A percentile compares a stretch with the other conserved stretches of the same genome.
Conservation (phyloP, 2,113 vertebrate species). For the Oncorhynchus gorbuscha region DNA sequence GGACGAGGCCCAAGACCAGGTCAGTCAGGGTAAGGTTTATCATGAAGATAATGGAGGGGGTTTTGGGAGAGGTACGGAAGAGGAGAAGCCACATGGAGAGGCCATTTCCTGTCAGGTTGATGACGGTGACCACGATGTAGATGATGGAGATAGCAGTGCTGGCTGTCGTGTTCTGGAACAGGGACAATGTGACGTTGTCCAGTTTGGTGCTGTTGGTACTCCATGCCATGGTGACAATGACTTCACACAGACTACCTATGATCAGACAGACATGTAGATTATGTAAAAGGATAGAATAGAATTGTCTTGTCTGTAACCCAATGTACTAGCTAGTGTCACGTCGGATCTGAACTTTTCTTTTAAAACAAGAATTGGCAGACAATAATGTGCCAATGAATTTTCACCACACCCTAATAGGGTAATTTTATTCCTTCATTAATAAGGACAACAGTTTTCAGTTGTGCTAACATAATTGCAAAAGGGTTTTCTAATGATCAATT, state of each 20-base stretch:
- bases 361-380: background rate
- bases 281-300: background rate
- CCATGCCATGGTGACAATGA: conserved; percentile 33
- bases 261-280: background rate
- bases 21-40: conserved; percentile 91
- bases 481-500: no score
- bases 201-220: conserved; percentile 54
- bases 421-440: no score
- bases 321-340: background rate
- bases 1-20: conserved; percentile 77
- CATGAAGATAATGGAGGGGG: conserved; percentile 89
- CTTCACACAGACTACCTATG: background rate
- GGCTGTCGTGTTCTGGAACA: conserved; percentile 71
- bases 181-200: conserved; percentile 77
- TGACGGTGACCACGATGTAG: conserved; percentile 77
- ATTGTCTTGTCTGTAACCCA: background rate
- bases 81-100: conserved; percentile 86
- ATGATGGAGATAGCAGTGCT: conserved; percentile 70
- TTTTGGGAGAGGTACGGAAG: conserved; percentile 80
- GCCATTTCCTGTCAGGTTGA: conserved; percentile 84
- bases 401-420: background rate
- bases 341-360: background rate
- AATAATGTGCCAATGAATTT: background rate
- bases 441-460: no score
- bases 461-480: no score